Base-by-base conservation (phyloP, 2,113 vertebrate genomes). In the Oreotrochilus melanogaster region DNA sequence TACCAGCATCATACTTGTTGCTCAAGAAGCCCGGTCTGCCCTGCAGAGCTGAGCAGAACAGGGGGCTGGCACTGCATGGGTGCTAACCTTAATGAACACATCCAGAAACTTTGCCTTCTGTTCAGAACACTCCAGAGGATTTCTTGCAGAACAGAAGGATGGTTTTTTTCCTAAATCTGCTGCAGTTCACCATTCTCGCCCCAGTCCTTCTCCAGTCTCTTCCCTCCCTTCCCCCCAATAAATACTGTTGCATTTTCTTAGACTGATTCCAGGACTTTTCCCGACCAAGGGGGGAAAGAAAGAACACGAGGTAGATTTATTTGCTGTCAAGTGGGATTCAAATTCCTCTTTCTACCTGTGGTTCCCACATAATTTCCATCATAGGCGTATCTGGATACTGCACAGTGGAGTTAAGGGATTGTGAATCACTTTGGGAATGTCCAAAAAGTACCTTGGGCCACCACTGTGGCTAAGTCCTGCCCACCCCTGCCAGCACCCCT, bases 401-500 rank as follows among this genome's bases (percentile, higher is more conserved):
- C 1, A 14, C 5, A 12, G 17, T 9, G 25, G 43, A 37, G 13
- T 19, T 76, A 5, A 65, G 45, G 58, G 53, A 54, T 4, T 54
- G 51, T 15, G 51, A 15, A 54, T 51, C 51, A 54, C 14, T 11
- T 17, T 28, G 27, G 28, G 51, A 15, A 54, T 54, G 51, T 54
- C 27, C 27, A 54, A 13, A 14, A 82, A 64, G 28, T 28, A 42
- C 50, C 9, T 35, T 22, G 22, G 48, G 23, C 22, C 61, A 89
- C 1, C 10, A 69, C 50, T 0, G 0, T 9, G 85, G 33, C 37
- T 9, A 27, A 25, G 8, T 72, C 48, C 62, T 16, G 18, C 58
- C 33, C 15, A 33, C 2, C 21, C 18, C 9, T n/a, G 10, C 42
- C 81, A 11, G 2, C 4, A 4, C 28, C 65, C 7, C 51, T 61